Conservation (phyloP, 2,888 invertebrate species). For the Catocala fraxini region DNA sequence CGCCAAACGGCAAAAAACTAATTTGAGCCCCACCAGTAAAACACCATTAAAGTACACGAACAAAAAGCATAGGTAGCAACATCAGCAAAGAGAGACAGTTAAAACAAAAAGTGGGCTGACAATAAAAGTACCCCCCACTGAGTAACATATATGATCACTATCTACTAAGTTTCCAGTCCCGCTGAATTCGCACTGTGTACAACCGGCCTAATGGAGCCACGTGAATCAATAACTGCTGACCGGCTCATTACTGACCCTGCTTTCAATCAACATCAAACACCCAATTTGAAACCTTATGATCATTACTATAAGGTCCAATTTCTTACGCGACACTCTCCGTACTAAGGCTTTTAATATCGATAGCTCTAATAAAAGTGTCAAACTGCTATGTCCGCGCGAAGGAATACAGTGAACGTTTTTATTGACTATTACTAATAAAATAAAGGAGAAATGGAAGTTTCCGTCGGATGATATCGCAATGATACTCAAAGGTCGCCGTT, state of each 20-base stretch:
- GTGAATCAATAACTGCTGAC: constrained; percentile 86
- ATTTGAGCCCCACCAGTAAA: constrained; percentile 25
- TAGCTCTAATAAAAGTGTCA: constrained; percentile 72
- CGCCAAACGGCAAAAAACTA: constrained; percentile 23
- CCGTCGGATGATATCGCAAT: constrained; percentile 51
- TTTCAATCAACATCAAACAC: constrained; percentile 70
- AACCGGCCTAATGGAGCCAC: constrained; percentile 69
- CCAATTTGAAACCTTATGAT: constrained; percentile 50
- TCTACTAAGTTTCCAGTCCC: constrained; percentile 47
- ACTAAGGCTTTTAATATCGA: constrained; percentile 68
- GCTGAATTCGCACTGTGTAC: constrained; percentile 62
- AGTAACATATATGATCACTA: constrained; percentile 49
- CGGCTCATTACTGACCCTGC: constrained; percentile 81
- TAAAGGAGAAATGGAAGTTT: constrained; percentile 61
- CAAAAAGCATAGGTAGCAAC: constrained; percentile 37
- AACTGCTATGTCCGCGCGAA: constrained; percentile 69
- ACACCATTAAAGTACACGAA: constrained; percentile 18
- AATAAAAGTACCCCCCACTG: constrained; percentile 44
- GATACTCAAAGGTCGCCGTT: constrained; percentile 44
- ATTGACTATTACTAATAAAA: constrained; percentile 74
- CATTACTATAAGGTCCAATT: constrained; percentile 41
- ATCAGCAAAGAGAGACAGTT: constrained; percentile 38
- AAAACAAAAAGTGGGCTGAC: constrained; percentile 44
- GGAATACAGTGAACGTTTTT: constrained; percentile 74
- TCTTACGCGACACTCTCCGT: constrained; percentile 25